Percentiles rank a stretch among this genome's conserved stretches.
phyloP scores from a whole-genome alignment of 1,140 invertebrate genomes.

The Sitodiplosis mosellana region DNA sequence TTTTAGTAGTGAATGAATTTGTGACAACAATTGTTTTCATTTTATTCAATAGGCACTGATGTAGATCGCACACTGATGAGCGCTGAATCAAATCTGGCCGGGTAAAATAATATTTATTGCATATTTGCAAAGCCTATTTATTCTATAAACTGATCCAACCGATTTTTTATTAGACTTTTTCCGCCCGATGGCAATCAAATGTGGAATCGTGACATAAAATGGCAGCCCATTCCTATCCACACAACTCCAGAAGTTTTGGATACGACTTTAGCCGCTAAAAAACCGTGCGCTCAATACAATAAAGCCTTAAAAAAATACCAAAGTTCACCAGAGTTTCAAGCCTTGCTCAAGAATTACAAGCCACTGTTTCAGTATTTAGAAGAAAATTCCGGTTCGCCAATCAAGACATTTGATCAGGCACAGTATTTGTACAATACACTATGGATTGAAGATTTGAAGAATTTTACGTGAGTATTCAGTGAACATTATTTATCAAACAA shows the following conservation, averaged over 20 bases:
- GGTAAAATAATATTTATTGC: too few relatives aligned
- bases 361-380: conserved; percentile 44
- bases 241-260: conserved; percentile 48
- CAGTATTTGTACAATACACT: conserved; percentile 46
- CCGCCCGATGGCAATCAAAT: conserved; percentile 36
- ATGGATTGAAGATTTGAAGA: conserved; percentile 48
- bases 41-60: conserved; percentile 38
- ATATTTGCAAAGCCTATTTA: too few relatives aligned
- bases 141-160: too few relatives aligned
- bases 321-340: conserved; percentile 34
- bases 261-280: conserved; percentile 41
- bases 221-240: conserved; percentile 84
- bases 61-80: conserved; percentile 81
- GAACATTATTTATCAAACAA: neutral
- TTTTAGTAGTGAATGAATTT: too few relatives aligned
- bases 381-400: conserved; percentile 33
- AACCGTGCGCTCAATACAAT: conserved; percentile 43
- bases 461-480: conserved; percentile 16
- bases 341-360: conserved; percentile 36
- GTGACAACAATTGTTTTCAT: too few relatives aligned
- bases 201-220: conserved; percentile 50
- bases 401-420: conserved; percentile 31
- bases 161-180: too few relatives aligned
- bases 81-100: conserved; percentile 64
- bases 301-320: conserved; percentile 33